phyloP scores from a whole-genome alignment of 2,888 invertebrate species.

The Chrysina gloriosa region DNA sequence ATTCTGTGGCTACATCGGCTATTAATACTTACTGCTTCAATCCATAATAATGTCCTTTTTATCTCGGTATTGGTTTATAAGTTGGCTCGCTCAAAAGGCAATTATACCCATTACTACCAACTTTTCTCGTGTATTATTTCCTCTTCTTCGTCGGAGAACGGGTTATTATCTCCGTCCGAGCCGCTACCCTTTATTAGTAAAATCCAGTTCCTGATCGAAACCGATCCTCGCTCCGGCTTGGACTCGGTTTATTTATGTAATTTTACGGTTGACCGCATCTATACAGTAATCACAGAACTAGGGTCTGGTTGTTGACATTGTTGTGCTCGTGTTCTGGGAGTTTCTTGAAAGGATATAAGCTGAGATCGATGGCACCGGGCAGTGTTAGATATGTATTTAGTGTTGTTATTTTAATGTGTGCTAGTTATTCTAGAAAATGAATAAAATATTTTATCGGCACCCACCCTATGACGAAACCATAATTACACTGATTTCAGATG shows the following conservation, averaged over 20 bases:
- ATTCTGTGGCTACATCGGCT: not conserved
- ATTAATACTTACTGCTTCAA: conserved; percentile 13
- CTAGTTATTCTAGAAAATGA: too few relatives aligned
- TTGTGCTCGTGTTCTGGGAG: conserved; percentile 19
- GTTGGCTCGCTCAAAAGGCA: conserved; percentile 27
- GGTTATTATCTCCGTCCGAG: conserved; percentile 27
- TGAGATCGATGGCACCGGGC: not conserved
- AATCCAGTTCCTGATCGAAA: conserved; percentile 30
- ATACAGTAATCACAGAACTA: conserved; percentile 27
- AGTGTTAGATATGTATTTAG: not conserved
- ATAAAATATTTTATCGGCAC: too few relatives aligned
- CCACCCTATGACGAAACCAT: too few relatives aligned
- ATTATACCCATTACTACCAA: conserved; percentile 28
- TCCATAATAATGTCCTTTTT: conserved; percentile 17
- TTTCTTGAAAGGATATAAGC: conserved; percentile 24
- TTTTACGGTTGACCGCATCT: conserved; percentile 32
- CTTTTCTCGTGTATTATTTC: conserved; percentile 23
- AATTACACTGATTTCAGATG: too few relatives aligned
- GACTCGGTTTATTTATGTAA: conserved; percentile 34
- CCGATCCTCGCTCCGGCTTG: conserved; percentile 17
- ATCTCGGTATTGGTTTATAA: conserved; percentile 14
- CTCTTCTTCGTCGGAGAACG: conserved; percentile 12
- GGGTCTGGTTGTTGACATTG: conserved; percentile 23
- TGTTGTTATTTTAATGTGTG: too few relatives aligned
- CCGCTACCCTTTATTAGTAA: conserved; percentile 31